A percentile compares a stretch with the other conserved stretches of the same genome.
These are phyloP conservation scores for Subacronicta megacephala DNA, from an alignment of 2,888 invertebrate species.

Conservation along the genomic window DNA sequence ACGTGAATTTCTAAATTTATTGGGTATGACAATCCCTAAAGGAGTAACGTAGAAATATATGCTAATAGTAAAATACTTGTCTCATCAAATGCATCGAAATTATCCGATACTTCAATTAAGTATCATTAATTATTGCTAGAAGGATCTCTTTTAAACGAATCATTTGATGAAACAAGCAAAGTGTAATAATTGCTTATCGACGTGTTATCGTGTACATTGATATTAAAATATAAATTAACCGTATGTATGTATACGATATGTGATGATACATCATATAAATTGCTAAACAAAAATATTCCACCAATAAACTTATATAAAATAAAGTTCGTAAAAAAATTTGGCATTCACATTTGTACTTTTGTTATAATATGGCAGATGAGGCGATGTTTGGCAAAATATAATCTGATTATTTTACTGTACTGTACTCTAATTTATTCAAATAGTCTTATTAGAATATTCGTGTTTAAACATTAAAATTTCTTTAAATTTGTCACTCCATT, in stretches of 20 bases:
- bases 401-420: constrained; percentile 19
- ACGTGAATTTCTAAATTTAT: constrained; percentile 87
- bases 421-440: no score
- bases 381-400: constrained; percentile 52
- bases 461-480: no score
- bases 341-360: constrained; percentile 76
- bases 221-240: constrained; percentile 53
- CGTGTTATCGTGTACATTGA: constrained; percentile 55
- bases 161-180: constrained; percentile 50
- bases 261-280: constrained; percentile 57
- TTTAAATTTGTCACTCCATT: no score
- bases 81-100: constrained; percentile 53
- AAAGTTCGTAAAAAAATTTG: constrained; percentile 68
- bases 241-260: constrained; percentile 68
- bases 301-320: constrained; percentile 47
- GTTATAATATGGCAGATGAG: constrained; percentile 55
- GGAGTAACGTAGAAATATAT: constrained; percentile 74
- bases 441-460: no score
- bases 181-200: constrained; percentile 38
- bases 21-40: constrained; percentile 82
- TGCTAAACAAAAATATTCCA: constrained; percentile 47
- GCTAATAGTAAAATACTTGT: constrained; percentile 49
- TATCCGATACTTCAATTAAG: constrained; percentile 7
- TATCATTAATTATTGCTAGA: not conserved
- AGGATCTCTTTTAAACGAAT: constrained; percentile 4